These are phyloP conservation scores for Spicauda simplicius DNA, from an alignment of 2,888 invertebrate genomes.

Conservation along the genomic window DNA sequence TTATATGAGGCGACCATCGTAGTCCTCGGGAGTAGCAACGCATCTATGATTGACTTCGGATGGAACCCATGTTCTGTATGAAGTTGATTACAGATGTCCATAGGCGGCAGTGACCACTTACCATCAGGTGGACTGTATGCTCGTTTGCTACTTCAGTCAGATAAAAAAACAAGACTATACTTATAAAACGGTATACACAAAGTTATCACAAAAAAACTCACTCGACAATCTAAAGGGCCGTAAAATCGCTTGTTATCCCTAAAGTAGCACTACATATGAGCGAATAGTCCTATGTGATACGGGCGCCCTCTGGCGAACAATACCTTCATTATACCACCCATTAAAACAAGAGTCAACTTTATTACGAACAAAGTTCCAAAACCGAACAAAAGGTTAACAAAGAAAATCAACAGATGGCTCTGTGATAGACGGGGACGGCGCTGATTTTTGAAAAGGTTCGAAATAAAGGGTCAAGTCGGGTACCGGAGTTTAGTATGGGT, in stretches of 20 bases:
- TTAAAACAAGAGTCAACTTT: slow-evolving; percentile 49
- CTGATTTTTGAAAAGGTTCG: slow-evolving; percentile 57
- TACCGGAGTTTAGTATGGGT: slow-evolving; percentile 53
- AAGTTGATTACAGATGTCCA: too few species aligned
- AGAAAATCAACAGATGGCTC: slow-evolving; percentile 76
- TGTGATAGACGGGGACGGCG: slow-evolving; percentile 55
- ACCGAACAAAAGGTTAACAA: slow-evolving; percentile 54
- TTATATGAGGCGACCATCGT: too few species aligned
- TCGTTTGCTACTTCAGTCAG: too few species aligned
- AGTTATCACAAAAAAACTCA: too few species aligned
- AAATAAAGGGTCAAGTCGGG: slow-evolving; percentile 63
- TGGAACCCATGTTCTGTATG: too few species aligned
- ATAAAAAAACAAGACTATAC: too few species aligned
- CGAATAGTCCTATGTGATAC: slow-evolving; percentile 47
- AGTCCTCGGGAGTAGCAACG: too few species aligned
- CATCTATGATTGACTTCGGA: too few species aligned
- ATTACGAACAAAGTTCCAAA: slow-evolving; percentile 54
- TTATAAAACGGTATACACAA: too few species aligned
- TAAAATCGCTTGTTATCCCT: slow-evolving; percentile 34
- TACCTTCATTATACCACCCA: slow-evolving; percentile 50
- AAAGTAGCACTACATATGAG: slow-evolving; percentile 40
- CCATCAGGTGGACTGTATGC: too few species aligned
- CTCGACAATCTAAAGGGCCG: neutral
- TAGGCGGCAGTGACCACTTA: too few species aligned
- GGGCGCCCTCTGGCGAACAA: slow-evolving; percentile 41